Evolutionary conservation across 1,140 invertebrate species (phyloP).

Genomic region (Leguminivora glycinivorella): DNA sequence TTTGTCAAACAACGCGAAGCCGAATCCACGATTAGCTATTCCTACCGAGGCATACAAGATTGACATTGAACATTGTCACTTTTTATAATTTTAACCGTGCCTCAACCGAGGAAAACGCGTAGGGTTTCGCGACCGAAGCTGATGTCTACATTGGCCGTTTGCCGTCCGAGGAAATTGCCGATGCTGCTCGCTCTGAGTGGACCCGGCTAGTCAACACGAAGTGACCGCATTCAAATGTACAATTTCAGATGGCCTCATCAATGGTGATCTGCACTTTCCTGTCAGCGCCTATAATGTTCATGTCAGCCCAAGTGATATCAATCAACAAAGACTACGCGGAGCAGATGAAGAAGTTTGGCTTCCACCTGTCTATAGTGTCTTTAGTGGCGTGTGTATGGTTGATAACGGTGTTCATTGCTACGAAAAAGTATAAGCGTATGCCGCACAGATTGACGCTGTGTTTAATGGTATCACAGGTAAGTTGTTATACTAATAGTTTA

Average conservation of each 20-base stretch:
- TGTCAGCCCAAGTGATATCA: conserved; percentile 95
- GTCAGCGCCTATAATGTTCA: conserved; percentile 96
- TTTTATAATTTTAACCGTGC: no score
- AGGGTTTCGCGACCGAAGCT: no score
- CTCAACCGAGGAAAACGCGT: no score
- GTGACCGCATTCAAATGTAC: no score
- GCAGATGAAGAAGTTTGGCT: conserved; percentile 88
- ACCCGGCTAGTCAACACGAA: no score
- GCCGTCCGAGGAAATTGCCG: no score
- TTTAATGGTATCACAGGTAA: conserved; percentile 89
- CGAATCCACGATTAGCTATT: no score
- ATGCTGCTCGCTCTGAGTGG: no score
- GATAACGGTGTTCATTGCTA: conserved; percentile 86
- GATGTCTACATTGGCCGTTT: no score
- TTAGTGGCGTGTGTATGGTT: conserved; percentile 89
- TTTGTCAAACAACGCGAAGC: no score
- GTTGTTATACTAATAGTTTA: neutral
- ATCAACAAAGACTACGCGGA: conserved; percentile 87
- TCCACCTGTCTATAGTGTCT: conserved; percentile 90
- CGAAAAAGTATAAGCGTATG: conserved; percentile 87
- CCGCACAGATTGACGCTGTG: conserved; percentile 91
- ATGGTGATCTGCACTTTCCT: conserved; percentile 97
- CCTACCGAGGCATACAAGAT: no score
- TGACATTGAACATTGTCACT: no score
- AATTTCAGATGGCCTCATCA: conserved; percentile 88